A percentile compares a stretch with the other conserved stretches of the same genome.
These are phyloP conservation scores for Acanthornis magna DNA, from an alignment of 2,797 vertebrate species.

Conservation along the genomic window DNA sequence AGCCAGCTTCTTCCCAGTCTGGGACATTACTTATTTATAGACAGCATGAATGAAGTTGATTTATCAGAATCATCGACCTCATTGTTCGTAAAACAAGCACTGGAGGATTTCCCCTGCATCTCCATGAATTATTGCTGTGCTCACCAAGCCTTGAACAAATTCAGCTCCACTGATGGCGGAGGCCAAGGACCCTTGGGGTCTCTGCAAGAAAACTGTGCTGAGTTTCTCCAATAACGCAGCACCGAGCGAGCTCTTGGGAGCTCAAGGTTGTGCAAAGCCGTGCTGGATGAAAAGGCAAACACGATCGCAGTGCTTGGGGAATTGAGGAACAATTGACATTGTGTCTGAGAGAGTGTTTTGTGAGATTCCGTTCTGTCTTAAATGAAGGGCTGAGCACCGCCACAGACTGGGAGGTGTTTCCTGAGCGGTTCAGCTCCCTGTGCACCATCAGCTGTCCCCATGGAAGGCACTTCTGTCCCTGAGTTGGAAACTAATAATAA, in stretches of 20 bases:
- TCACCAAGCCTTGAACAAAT: slow-evolving; percentile 23
- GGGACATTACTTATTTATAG: slow-evolving; percentile 44
- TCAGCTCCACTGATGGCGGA: background rate
- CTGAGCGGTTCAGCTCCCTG: background rate
- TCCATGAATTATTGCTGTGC: background rate
- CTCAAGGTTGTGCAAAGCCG: background rate
- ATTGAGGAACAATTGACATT: background rate
- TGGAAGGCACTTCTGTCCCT: background rate
- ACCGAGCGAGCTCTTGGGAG: background rate
- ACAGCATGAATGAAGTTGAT: slow-evolving; percentile 31
- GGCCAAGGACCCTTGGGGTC: background rate
- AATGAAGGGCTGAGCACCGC: background rate
- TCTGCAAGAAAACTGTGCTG: background rate
- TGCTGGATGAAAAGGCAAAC: background rate
- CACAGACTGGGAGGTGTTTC: slow-evolving; percentile 1
- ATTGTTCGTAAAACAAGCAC: slow-evolving; percentile 34
- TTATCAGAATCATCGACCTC: background rate
- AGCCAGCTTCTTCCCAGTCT: slow-evolving; percentile 20
- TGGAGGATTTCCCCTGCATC: slow-evolving; percentile 3
- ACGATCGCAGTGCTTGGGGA: background rate
- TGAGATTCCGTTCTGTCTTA: background rate
- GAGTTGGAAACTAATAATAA: background rate
- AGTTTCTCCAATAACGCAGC: background rate
- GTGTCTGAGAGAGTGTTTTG: background rate
- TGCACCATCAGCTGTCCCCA: background rate